Evolutionary conservation across 2,888 invertebrate species (phyloP).

Genomic region (Chymomyza fuscimana): DNA sequence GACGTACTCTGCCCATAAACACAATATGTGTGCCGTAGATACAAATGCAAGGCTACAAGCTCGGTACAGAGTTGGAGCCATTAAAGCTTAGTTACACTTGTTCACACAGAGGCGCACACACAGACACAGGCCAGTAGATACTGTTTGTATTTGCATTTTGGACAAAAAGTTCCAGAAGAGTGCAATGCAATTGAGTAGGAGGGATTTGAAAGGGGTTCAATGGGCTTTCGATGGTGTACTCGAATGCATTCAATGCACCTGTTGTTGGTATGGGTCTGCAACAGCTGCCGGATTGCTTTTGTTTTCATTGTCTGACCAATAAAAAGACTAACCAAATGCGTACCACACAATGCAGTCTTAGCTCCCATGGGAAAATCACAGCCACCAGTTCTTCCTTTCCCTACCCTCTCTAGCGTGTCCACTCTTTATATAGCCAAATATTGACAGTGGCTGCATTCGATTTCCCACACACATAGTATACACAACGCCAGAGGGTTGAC

Average conservation of each 20-base stretch:
- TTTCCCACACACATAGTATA: constrained; percentile 43
- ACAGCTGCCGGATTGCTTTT: not conserved
- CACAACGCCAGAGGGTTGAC: not conserved
- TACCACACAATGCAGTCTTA: not conserved
- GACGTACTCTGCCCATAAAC: constrained; percentile 29
- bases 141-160: not conserved
- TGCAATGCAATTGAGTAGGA: not conserved
- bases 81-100: constrained; percentile 43
- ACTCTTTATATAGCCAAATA: constrained; percentile 22
- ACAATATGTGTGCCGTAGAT: not conserved
- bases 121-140: not conserved
- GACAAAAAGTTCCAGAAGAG: not conserved
- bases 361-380: constrained; percentile 44
- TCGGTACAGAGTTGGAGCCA: constrained; percentile 7
- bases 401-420: constrained; percentile 30
- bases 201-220: not conserved
- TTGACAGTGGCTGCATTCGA: constrained; percentile 8
- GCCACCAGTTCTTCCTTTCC: not conserved
- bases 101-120: not conserved
- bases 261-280: not conserved
- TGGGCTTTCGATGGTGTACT: not conserved
- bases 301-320: constrained; percentile 1
- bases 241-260: constrained; percentile 9
- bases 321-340: not conserved
- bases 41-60: constrained; percentile 12